Percentiles rank a stretch among this genome's conserved stretches.
Evolutionary conservation across 2,797 vertebrate genomes (phyloP).

Genomic region (Ptychadena robeensis): DNA sequence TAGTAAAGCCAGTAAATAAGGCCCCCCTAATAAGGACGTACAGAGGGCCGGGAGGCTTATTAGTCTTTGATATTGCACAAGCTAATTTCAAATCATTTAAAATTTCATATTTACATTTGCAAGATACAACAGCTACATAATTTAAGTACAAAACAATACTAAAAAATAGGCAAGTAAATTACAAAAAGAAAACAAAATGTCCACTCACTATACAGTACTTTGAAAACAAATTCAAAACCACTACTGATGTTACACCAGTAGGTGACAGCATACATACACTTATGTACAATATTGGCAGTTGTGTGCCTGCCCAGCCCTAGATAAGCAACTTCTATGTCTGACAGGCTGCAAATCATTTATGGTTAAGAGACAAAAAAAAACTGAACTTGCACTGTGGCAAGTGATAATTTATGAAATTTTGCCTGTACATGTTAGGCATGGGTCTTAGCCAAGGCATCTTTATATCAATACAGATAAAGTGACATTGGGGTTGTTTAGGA

Average conservation of each 20-base stretch:
- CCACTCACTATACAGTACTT: constrained; percentile 33
- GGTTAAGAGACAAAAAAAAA: neutral
- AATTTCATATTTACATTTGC: constrained; percentile 57
- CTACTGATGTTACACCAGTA: constrained; percentile 36
- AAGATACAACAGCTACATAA: constrained; percentile 41
- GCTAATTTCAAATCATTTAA: constrained; percentile 54
- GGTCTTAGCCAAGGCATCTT: neutral
- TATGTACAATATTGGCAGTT: constrained; percentile 27
- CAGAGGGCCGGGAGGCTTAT: constrained; percentile 5
- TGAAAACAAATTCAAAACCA: constrained; percentile 14
- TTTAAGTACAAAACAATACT: constrained; percentile 55
- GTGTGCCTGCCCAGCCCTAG: constrained; percentile 1
- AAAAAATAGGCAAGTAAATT: constrained; percentile 34
- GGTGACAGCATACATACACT: constrained; percentile 34
- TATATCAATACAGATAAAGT: neutral
- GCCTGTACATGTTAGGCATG: too few species aligned
- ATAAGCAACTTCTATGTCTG: neutral
- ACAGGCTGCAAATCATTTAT: neutral
- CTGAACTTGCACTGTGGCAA: constrained; percentile 3
- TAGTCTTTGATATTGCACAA: constrained; percentile 52
- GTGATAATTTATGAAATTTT: neutral
- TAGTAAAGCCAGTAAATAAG: constrained; percentile 41
- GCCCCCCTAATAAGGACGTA: constrained; percentile 1
- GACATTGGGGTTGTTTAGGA: neutral
- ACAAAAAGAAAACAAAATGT: constrained; percentile 7